Percentiles rank a stretch among this genome's conserved stretches.
Conservation (phyloP, 2,797 vertebrate genomes). For the Cercopithecus mitis region DNA sequence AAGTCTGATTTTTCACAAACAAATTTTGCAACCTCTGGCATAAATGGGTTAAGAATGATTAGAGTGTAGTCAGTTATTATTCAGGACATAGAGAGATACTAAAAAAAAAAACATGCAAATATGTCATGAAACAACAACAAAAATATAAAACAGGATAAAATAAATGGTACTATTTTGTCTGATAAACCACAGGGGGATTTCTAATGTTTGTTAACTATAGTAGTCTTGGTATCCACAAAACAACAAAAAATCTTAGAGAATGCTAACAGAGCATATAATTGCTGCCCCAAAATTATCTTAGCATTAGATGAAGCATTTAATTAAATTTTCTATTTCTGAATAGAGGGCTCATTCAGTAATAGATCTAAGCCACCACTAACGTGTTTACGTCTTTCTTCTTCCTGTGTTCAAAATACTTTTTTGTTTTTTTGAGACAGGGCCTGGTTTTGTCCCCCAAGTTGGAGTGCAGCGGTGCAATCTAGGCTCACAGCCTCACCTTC, state of each 20-base stretch:
- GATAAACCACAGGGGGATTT: neutral
- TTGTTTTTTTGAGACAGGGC: neutral
- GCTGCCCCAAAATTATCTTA: neutral
- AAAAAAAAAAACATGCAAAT: neutral
- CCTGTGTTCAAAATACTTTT: conserved; percentile 1
- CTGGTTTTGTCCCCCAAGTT: neutral
- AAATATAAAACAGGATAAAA: neutral
- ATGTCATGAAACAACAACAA: neutral
- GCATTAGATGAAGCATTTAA: neutral
- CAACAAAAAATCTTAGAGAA: neutral
- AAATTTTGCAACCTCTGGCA: neutral
- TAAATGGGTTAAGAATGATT: neutral
- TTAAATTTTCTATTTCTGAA: conserved; percentile 22
- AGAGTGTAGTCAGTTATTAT: neutral
- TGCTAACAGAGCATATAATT: conserved; percentile 17
- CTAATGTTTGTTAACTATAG: neutral
- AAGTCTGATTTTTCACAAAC: neutral
- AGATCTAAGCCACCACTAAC: neutral
- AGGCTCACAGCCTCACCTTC: neutral
- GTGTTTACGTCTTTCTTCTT: neutral
- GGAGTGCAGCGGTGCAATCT: neutral
- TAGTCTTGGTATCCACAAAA: neutral
- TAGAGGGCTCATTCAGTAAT: neutral
- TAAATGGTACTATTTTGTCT: neutral
- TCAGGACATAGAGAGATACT: neutral